These are phyloP conservation scores for Marronus borbonicus DNA, from an alignment of 2,888 invertebrate species.

Conservation along the genomic window DNA sequence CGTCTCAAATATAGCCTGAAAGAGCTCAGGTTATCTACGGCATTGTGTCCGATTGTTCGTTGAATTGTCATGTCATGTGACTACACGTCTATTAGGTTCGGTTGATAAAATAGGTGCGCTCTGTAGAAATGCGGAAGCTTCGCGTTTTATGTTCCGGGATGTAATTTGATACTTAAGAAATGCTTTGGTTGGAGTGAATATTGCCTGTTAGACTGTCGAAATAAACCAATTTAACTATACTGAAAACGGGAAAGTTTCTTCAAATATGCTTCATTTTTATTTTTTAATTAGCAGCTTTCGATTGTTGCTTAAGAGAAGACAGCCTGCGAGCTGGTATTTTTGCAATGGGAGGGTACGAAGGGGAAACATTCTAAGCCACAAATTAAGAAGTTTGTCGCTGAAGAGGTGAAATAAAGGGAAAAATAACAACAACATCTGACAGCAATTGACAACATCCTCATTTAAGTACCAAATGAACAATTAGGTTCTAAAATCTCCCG, in stretches of 20 bases:
- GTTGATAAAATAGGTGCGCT: constrained; percentile 1
- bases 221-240: background rate
- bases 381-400: no score
- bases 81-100: constrained; percentile 48
- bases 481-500: no score
- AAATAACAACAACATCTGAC: no score
- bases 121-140: constrained; percentile 34
- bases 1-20: constrained; percentile 61
- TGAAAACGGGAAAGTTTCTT: background rate
- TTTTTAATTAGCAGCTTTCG: no score
- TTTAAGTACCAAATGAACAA: no score
- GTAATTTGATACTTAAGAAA: constrained; percentile 30
- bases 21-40: constrained; percentile 61
- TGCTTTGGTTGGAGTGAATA: background rate
- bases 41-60: constrained; percentile 60
- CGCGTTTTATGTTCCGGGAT: constrained; percentile 21
- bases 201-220: background rate
- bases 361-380: no score
- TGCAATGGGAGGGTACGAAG: no score
- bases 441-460: no score
- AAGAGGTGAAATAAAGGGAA: no score
- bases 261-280: no score
- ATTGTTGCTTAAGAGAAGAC: no score
- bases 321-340: no score
- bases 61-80: constrained; percentile 65